Evolutionary conservation across 2,113 vertebrate genomes (phyloP), one percentile per base, ranked within the genome.

Genomic region (Mystacornis crossleyi): DNA sequence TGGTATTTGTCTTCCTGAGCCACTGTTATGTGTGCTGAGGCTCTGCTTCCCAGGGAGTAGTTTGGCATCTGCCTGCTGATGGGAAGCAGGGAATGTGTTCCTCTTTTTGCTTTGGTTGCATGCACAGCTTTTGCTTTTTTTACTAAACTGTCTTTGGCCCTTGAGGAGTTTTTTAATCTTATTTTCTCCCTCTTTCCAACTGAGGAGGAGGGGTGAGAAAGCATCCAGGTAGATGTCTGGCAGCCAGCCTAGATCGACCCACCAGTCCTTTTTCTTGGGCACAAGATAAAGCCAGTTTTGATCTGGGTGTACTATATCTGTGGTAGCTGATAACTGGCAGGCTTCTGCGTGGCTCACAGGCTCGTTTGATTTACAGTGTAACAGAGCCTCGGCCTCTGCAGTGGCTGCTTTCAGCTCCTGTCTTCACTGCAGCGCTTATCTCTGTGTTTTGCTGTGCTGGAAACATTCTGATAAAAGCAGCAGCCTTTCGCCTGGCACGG

Each of bases 21-120:
- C 21, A 42, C 36, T 0, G 0, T 34, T 75, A 21, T 0, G 0
- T 0, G 0, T 72, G 62, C 31, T 57, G 79, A 65, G 45, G 42
- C 12, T 58, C 62, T 51, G 28, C 36, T 92, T 95, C 67, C 42
- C n/a, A 36, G 16, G 6, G 17, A 57, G 8, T 9, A 45, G 62
- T 31, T 75, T 57, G 57, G 50, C 25, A 23, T 42, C 29, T 79
- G 61, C 57, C 34, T 34, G 8, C 28, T 2, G 4, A 48, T 77
- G n/a, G 45, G 66, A 88, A 89, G 28, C 24, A 17, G 5, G 20
- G 58, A 86, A 48, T 12, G 1, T 38, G 77, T 89, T 83, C 58
- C 54, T 57, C 33, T 66, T 83, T 83, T 69, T 47, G 48, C 48
- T 85, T 67, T 67, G 28, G 25, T 82, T 1, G 0, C 0, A 3